phyloP scores from a whole-genome alignment of 2,888 invertebrate species.

The Campoplex nolae region DNA sequence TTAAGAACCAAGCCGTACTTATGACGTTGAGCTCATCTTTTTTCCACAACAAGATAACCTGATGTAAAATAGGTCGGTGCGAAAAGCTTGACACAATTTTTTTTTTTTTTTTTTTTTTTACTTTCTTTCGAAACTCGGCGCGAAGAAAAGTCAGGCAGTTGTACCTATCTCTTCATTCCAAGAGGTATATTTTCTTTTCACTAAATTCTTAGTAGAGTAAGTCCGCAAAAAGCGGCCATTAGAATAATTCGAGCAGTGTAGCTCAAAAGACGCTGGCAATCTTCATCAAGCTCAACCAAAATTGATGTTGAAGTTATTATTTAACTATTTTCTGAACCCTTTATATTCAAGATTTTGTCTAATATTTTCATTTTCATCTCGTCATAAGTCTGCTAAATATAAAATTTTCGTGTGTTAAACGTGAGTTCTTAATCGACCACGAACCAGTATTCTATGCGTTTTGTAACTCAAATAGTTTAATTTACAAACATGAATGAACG shows the following conservation, averaged over 20 bases:
- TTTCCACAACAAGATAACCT: conserved; percentile 6
- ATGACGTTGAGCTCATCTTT: neutral
- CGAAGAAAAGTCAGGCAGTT: neutral
- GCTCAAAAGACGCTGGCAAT: neutral
- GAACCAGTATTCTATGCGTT: neutral
- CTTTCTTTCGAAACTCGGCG: neutral
- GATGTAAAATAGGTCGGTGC: neutral
- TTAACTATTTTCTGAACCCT: neutral
- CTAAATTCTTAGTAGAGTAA: neutral
- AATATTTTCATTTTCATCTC: neutral
- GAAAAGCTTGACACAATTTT: conserved; percentile 8
- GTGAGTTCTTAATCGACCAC: neutral
- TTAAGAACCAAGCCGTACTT: conserved; percentile 6
- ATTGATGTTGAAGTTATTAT: neutral
- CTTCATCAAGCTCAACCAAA: neutral
- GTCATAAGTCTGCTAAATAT: neutral
- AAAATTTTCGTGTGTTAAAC: neutral
- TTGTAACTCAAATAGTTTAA: neutral
- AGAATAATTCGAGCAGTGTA: neutral
- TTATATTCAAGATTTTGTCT: neutral
- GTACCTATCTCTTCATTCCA: neutral
- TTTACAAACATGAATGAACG: neutral
- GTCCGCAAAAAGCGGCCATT: neutral
- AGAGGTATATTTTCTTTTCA: neutral
- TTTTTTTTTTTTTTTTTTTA: conserved; percentile 22